Percentiles rank a stretch among this genome's conserved stretches.
Conservation (phyloP, 2,888 invertebrate genomes). For the Alentia gelatinosa region DNA sequence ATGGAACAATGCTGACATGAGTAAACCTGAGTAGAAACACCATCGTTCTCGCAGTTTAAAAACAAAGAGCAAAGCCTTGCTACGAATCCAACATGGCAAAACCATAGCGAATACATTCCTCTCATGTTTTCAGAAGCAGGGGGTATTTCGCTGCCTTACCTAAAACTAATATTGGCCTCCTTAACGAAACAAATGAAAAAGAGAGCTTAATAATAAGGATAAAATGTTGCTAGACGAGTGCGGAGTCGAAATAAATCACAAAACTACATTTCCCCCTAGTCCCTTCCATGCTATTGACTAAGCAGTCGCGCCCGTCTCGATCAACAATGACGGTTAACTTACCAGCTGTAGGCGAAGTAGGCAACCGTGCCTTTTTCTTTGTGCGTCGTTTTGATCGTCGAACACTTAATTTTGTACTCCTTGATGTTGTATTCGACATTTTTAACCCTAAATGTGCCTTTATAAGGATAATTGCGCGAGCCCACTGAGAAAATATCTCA, state of each 20-base stretch:
- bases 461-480: background rate
- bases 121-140: background rate
- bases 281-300: conserved; percentile 24
- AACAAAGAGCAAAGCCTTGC: conserved; percentile 13
- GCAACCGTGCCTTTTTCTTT: conserved; percentile 52
- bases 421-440: conserved; percentile 58
- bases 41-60: background rate
- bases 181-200: no score
- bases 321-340: conserved; percentile 25
- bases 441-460: conserved; percentile 31
- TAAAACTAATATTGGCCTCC: background rate
- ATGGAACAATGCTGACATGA: no score
- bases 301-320: conserved; percentile 26
- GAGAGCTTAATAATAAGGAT: background rate
- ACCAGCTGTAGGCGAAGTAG: conserved; percentile 50
- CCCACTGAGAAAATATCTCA: conserved; percentile 53
- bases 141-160: background rate
- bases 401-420: conserved; percentile 57
- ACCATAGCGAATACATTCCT: background rate
- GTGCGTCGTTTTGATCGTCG: conserved; percentile 58
- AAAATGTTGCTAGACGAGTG: background rate
- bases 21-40: no score
- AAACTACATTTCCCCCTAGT: background rate
- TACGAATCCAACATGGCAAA: background rate
- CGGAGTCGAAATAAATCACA: conserved; percentile 10